phyloP scores from a whole-genome alignment of 2,888 invertebrate species.

The Acronicta alni region DNA sequence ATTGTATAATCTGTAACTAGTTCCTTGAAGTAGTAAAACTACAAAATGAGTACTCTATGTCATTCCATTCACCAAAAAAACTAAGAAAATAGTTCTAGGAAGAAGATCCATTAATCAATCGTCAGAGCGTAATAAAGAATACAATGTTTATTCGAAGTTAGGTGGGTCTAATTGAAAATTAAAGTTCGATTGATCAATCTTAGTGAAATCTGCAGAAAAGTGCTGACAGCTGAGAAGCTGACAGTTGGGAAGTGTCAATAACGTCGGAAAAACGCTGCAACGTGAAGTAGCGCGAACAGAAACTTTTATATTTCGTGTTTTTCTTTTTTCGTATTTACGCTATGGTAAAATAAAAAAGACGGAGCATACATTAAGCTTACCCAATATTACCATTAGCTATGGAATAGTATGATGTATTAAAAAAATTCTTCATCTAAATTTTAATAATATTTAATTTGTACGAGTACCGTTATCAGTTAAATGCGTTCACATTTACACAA shows the following conservation, averaged over 20 bases:
- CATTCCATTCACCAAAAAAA: background rate
- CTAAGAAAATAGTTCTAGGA: background rate
- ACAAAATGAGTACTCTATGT: no score
- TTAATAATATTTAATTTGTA: no score
- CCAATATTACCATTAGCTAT: no score
- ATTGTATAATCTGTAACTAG: no score
- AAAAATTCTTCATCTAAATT: no score
- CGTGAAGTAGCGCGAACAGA: slow-evolving; percentile 9
- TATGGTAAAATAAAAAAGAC: no score
- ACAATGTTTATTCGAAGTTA: slow-evolving; percentile 25
- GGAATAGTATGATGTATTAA: no score
- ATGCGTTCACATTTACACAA: no score
- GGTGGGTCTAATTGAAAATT: slow-evolving; percentile 65
- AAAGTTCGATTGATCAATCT: slow-evolving; percentile 79
- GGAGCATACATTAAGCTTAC: background rate
- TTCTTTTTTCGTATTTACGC: no score
- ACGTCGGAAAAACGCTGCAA: slow-evolving; percentile 58
- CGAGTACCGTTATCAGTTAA: no score
- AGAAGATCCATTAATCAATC: slow-evolving; percentile 29
- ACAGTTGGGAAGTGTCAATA: slow-evolving; percentile 64
- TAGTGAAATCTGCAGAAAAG: slow-evolving; percentile 65
- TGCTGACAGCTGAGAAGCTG: slow-evolving; percentile 73
- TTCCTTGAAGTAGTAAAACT: no score
- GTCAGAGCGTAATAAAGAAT: slow-evolving; percentile 19
- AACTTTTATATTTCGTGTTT: background rate